Base-by-base conservation (phyloP, 2,113 vertebrate genomes). In the Phyllostomus discolor region DNA sequence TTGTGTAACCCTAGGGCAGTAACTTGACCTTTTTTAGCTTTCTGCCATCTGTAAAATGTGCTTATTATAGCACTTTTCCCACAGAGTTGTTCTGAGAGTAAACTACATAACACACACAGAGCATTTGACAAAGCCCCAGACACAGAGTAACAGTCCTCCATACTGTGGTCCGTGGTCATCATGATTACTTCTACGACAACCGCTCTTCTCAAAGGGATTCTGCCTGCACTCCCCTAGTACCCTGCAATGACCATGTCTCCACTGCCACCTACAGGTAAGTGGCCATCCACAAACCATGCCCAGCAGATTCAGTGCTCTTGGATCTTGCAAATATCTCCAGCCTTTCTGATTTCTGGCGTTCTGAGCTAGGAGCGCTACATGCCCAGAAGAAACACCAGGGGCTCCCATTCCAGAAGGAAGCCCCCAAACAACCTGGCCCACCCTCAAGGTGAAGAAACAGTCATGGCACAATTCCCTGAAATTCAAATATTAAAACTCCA, bases 261-360 rank as follows among this genome's bases (percentile, higher is more conserved):
- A 96, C 95, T 97, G 97, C 97, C 97, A 97, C 86, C 97, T 97
- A 93, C 91, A 97, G 97, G 97, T 70, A 33, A 91, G 64, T 4
- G 75, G 96, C 28, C 14, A 8, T 26, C 69, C 62, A n/a, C 7
- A 11, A 87, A 50, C 92, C 76, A 26, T 12, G 11, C 26, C 24
- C 15, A 22, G 54, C 41, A 54, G 52, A 52, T 43, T 52, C 14
- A 8, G 4, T 0, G 17, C 26, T 79, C 38, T 26, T 4, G 28
- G 28, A 83, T 33, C 33, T 31, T 28, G 35, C 16, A 12, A 72
- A 35, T 16, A 54, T 20, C 75, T 64, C 46, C 59, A 82, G 38
- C 62, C 15, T 90, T 94, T 59, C 19, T 22, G 41, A 66, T 69
- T n/a, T 57, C 24, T 33, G 54, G 22, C 12, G 78, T 95, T 69